Base-by-base conservation (phyloP, 2,113 vertebrate species). In the Okapia johnstoni region DNA sequence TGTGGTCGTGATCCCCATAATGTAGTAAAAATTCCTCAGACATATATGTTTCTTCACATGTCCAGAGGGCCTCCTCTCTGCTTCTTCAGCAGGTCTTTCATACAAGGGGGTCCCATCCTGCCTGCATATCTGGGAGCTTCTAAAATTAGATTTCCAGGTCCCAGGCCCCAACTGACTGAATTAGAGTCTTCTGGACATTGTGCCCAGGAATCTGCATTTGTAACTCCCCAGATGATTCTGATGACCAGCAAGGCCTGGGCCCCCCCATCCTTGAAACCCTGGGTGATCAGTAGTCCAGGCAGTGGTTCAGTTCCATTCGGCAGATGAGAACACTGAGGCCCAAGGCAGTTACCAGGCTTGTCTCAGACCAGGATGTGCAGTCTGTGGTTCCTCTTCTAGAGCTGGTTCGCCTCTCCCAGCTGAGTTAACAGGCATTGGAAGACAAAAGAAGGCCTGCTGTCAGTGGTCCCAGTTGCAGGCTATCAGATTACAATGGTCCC, bases 61-160 rank as follows among this genome's bases (percentile, higher is more conserved):
- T 70, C 89, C 23, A 4, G 21, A 48, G 70, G 50, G 33, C 46
- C 61, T 81, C 52, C 0, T 6, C 0, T 7, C 66, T 83, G 11
- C 48, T 33, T 50, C 83, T 76, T 81, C 28, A 21, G 76, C 46
- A 33, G 43, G 25, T 40, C 50, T 28, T 40, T 66, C 63, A 12
- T 36, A 48, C 54, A 17, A 85, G 48, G 25, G 15, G 16, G 36
- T 28, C 93, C 86, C 11, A 15, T 25, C 36, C 54, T 85, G 15
- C n/a, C 58, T 40, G 19, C n/a, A 46, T 7, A 50, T 46, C 23
- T 26, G 17, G 40, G 46, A 73, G 21, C 36, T 30, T 52, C 81
- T 86, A 30, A 77, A 90, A 88, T 36, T 93, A 85, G 79, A 77
- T 95, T 87, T 76, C 79, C 46, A 16, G 5, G 54, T 11, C 26